Conservation (phyloP, 2,113 vertebrate genomes). For the Nesogale talazaci region DNA sequence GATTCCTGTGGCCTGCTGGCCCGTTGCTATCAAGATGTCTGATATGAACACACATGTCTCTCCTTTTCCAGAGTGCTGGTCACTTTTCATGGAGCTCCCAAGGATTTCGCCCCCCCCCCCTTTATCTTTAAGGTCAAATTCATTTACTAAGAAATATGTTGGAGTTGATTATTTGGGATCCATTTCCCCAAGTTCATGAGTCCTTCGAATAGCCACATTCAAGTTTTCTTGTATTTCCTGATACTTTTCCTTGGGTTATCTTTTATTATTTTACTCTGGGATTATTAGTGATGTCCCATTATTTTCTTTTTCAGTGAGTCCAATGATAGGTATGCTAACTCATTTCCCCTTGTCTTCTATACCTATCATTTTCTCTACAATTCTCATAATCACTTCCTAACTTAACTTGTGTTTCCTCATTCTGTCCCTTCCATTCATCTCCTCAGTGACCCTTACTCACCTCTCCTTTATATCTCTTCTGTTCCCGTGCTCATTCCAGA, state of each 20-base stretch:
- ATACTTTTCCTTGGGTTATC: neutral
- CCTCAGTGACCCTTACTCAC: neutral
- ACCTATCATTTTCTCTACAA: neutral
- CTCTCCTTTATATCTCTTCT: neutral
- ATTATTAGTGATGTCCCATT: neutral
- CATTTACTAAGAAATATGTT: neutral
- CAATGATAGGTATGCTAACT: neutral
- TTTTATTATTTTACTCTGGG: too few relatives aligned
- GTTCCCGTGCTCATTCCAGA: neutral
- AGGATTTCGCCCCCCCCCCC: neutral
- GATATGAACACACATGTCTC: neutral
- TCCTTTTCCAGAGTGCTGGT: neutral
- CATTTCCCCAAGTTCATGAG: neutral
- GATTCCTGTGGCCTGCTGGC: neutral
- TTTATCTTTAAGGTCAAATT: neutral
- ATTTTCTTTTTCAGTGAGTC: neutral
- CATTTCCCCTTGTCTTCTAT: neutral
- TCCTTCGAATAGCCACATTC: neutral
- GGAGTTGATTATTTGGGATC: neutral
- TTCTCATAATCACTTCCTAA: neutral
- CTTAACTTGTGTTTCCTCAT: slow-evolving; percentile 5
- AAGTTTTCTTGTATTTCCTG: slow-evolving; percentile 11
- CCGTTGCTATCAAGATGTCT: neutral
- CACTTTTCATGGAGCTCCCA: neutral
- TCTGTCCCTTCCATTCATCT: neutral